A percentile compares a stretch with the other conserved stretches of the same genome.
These are phyloP conservation scores for Falco peregrinus DNA, from an alignment of 2,797 vertebrate species.

Conservation along the genomic window DNA sequence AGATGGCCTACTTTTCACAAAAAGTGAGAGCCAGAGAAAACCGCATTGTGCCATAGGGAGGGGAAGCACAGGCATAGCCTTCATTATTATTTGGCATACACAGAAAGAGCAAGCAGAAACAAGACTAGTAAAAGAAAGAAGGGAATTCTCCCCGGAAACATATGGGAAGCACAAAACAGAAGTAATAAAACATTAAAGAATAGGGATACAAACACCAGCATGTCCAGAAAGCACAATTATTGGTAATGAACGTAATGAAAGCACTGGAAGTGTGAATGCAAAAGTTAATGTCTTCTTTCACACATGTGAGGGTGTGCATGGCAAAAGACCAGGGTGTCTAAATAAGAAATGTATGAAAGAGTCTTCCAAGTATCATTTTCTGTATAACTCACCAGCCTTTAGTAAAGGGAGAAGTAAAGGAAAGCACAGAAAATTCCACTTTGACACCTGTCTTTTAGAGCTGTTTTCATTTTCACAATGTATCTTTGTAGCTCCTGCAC, in stretches of 20 bases:
- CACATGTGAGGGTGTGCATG: not conserved
- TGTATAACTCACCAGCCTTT: constrained; percentile 45
- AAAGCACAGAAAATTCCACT: constrained; percentile 72
- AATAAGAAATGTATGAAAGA: constrained; percentile 35
- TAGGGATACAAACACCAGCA: constrained; percentile 31
- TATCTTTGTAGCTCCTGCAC: constrained; percentile 14
- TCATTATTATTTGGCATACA: constrained; percentile 51
- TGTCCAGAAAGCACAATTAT: constrained; percentile 37
- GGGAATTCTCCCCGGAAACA: constrained; percentile 56
- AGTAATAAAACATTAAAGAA: constrained; percentile 62
- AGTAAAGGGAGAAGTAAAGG: constrained; percentile 34
- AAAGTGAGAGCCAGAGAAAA: constrained; percentile 62
- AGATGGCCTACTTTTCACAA: constrained; percentile 81
- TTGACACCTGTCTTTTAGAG: constrained; percentile 59
- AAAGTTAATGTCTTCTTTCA: constrained; percentile 48
- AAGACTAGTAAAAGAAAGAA: constrained; percentile 41
- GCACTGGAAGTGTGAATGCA: constrained; percentile 54
- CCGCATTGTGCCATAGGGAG: constrained; percentile 27
- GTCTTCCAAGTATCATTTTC: constrained; percentile 60
- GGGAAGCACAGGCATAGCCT: constrained; percentile 30
- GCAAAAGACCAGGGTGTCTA: not conserved
- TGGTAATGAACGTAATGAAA: constrained; percentile 60
- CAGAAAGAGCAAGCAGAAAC: constrained; percentile 62
- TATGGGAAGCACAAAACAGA: constrained; percentile 58
- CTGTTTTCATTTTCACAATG: constrained; percentile 70